These are phyloP conservation scores for Cercopithecus mona DNA, from an alignment of 2,113 vertebrate species.

Conservation along the genomic window DNA sequence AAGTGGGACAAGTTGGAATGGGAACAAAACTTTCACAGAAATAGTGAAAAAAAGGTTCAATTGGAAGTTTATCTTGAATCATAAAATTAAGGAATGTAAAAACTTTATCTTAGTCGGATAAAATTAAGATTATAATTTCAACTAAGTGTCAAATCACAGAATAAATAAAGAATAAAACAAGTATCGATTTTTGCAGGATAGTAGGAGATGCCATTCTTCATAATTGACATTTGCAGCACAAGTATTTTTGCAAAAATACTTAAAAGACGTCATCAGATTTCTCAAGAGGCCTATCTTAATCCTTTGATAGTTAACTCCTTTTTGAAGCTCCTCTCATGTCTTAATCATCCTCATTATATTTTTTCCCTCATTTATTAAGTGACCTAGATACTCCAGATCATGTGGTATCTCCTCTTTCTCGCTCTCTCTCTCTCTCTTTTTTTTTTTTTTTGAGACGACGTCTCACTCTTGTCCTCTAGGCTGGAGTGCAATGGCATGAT, in stretches of 20 bases:
- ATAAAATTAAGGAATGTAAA: neutral
- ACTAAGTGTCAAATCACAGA: neutral
- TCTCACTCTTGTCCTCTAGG: too few species aligned
- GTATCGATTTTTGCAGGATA: neutral
- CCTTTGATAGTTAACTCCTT: neutral
- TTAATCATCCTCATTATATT: slow-evolving; percentile 18
- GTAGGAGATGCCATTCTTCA: neutral
- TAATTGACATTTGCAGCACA: neutral
- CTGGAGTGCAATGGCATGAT: too few species aligned
- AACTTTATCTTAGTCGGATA: neutral
- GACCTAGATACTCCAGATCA: neutral
- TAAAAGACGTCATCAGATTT: neutral
- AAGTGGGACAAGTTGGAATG: neutral
- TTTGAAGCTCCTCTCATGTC: neutral
- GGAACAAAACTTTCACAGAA: neutral
- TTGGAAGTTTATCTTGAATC: neutral
- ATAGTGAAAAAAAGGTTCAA: neutral
- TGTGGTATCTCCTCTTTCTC: neutral
- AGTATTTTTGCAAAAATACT: neutral
- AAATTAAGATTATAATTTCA: slow-evolving; percentile 27
- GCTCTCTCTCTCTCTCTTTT: neutral
- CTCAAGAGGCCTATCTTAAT: neutral
- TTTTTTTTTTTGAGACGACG: too few species aligned
- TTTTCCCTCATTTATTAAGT: slow-evolving; percentile 19
- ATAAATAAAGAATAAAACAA: neutral